Evolutionary conservation across 2,113 vertebrate species (phyloP), one percentile per base, ranked within the genome.

Genomic region (Pica pica): DNA sequence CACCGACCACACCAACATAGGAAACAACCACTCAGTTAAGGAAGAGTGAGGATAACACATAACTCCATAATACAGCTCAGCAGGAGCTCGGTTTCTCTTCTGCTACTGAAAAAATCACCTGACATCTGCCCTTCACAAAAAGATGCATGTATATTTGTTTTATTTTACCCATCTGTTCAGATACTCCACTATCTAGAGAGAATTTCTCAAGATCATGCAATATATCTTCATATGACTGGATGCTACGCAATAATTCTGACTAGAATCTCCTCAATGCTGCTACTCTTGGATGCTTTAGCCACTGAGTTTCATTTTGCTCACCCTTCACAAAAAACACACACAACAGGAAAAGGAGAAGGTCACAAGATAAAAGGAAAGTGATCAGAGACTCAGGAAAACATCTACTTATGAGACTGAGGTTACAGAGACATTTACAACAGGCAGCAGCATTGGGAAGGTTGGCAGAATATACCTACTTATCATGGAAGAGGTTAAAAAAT

Each of bases 31-130:
- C 49, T 70, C 52, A 17, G 0, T 9, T 21, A 33, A 56, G 44
- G 18, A 18, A 42, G 7, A 56, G 27, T 1, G 61, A 68, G 27
- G 30, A 23, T 37, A 49, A 42, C 14, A 33, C 1, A 0, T 1
- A 52, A 16, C 16, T 46, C 60, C 33, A 7, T 3, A 59, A 49
- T 35, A 35, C 17, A 60, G 67, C 47, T 76, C 70, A 59, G 41
- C 37, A 55, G 49, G 46, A 88, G 57, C 27, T 57, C 23, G 28
- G 13, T 33, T 46, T 15, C 50, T 44, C 47, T 61, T 71, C 52
- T 70, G 52, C 61, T 53, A 65, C 73, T 28, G n/a, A 77, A 89
- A 83, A 22, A 86, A 39, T 31, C 41, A 61, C 35, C 6, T 55
- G 44, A 7, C 42, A 37, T 8, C n/a, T 44, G 16, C 28, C 52